Base-by-base conservation (phyloP, 1,140 invertebrate genomes). In the Euschistus heros region DNA sequence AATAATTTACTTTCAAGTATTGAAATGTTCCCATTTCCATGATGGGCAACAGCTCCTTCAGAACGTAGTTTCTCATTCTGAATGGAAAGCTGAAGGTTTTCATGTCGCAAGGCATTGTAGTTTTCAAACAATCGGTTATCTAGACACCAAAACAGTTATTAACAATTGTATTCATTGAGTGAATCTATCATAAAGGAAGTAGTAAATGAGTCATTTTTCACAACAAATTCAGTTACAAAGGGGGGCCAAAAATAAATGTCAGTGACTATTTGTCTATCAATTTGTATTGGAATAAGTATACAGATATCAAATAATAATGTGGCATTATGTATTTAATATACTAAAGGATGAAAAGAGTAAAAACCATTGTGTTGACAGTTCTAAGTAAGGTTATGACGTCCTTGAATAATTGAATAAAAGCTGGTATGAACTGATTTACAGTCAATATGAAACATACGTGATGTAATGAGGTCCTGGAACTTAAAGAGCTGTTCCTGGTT, bases 121-220 rank as follows among this genome's bases (percentile, higher is more conserved):
- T 81, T 86, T 71, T 94, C 91, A 78, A 93, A 91, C 15, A 94
- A 75, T 67, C 87, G 84, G 75, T 90, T 93, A 76, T 94, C 92
- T 95, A 78, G 70, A 81, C 82, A 70, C 66, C 73, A 68, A 72
- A 55, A 54, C 26, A 10, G 33, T 10, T 13, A 10, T 37, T 37
- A 37, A 1, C 8, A 37, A 10, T 37, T 37, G 1, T 1, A 13
- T 10, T 37, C 3, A 37, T 37, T 37, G 6, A 37, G 5, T 37
- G 2, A 30, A 13, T 10, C 13, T 10, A 10, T 10, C 1, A 37
- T 10, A 37, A 37, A 37, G 33, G 33, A 37, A 37, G 13, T 6
- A 13, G 13, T 37, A 1, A 10, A 10, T 10, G 33, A 6, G 13
- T 37, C 33, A 37, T 1, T 6, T 37, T 37, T 37, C 33, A 37